Conservation (phyloP, 2,888 invertebrate genomes). For the Peribatodes rhomboidaria region DNA sequence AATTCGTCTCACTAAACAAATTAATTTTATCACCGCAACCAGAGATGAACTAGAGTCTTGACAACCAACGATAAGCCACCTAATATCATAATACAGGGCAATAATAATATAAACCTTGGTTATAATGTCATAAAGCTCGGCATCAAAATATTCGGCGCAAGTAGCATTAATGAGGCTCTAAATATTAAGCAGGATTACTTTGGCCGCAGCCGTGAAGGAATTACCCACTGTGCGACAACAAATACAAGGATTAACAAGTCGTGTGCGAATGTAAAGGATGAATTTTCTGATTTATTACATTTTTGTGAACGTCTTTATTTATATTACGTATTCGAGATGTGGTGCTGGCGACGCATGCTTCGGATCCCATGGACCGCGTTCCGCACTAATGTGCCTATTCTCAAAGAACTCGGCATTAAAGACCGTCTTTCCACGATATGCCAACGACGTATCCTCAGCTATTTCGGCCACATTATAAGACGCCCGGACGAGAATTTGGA, state of each 20-base stretch:
- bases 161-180: constrained; percentile 45
- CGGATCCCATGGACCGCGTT: too few species aligned
- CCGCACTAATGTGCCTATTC: too few species aligned
- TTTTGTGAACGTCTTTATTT: neutral
- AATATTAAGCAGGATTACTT: constrained; percentile 46
- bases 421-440: too few species aligned
- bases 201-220: constrained; percentile 36
- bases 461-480: too few species aligned
- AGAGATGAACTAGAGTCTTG: constrained; percentile 13
- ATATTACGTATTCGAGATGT: too few species aligned
- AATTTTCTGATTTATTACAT: neutral
- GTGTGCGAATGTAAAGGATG: neutral
- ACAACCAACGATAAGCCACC: constrained; percentile 23
- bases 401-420: too few species aligned
- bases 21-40: neutral
- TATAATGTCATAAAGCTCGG: constrained; percentile 30
- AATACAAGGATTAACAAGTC: constrained; percentile 17
- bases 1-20: neutral
- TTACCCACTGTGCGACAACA: constrained; percentile 17
- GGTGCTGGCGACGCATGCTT: too few species aligned
- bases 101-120: constrained; percentile 28
- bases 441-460: too few species aligned
- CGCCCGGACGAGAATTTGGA: too few species aligned
- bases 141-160: constrained; percentile 44
- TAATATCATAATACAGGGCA: constrained; percentile 17